These are phyloP conservation scores for Drosophila flavopinicola DNA, from an alignment of 2,888 invertebrate species.

Conservation along the genomic window DNA sequence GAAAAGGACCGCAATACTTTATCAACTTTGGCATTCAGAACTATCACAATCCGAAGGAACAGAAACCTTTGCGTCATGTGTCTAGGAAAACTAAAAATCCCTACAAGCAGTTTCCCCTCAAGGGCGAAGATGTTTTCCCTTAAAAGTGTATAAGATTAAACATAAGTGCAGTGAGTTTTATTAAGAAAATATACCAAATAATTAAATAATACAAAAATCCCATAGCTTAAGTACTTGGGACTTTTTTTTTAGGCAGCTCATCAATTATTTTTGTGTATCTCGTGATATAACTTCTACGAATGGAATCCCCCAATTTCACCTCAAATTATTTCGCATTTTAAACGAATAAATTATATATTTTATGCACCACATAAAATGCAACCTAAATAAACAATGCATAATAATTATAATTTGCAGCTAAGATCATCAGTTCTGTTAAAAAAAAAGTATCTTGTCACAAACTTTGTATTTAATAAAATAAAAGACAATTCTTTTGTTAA, in stretches of 20 bases:
- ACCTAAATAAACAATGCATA: too few relatives aligned
- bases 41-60: conserved; percentile 1
- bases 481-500: too few relatives aligned
- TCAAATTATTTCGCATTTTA: too few relatives aligned
- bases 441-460: too few relatives aligned
- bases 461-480: too few relatives aligned
- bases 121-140: conserved; percentile 22
- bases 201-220: background rate
- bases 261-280: too few relatives aligned
- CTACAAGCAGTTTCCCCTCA: conserved; percentile 42
- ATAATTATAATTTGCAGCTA: too few relatives aligned
- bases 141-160: background rate
- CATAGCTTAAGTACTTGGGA: background rate
- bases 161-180: background rate
- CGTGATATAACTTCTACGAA: background rate
- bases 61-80: background rate
- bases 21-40: conserved; percentile 45
- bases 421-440: too few relatives aligned
- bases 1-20: conserved; percentile 9
- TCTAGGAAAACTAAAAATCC: background rate
- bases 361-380: too few relatives aligned
- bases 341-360: too few relatives aligned
- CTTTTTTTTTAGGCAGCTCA: background rate
- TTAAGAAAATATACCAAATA: too few relatives aligned
- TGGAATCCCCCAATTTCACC: too few relatives aligned